Conservation (phyloP, 2,797 vertebrate species). For the Pangasius krempfi region DNA sequence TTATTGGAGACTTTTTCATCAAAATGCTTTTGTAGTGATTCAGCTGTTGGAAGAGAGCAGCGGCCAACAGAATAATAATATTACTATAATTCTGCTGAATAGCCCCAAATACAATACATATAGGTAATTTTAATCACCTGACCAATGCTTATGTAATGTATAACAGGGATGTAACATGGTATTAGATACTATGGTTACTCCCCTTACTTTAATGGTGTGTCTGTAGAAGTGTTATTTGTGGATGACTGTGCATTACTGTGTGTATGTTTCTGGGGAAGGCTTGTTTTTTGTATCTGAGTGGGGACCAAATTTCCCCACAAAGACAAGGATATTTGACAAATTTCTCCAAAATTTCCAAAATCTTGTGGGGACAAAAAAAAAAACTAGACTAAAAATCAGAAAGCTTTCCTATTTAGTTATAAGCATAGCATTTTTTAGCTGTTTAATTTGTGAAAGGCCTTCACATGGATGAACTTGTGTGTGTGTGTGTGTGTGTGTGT, state of each 20-base stretch:
- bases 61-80: too few species aligned
- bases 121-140: not conserved
- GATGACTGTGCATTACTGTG: too few species aligned
- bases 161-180: not conserved
- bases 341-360: not conserved
- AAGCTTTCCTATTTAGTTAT: not conserved
- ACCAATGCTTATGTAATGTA: not conserved
- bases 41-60: not conserved
- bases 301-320: not conserved
- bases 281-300: not conserved
- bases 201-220: not conserved
- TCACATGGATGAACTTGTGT: not conserved
- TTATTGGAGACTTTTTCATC: not conserved
- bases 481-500: not conserved
- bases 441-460: not conserved
- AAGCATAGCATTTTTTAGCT: not conserved
- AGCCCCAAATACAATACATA: too few species aligned
- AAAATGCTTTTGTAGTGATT: conserved; percentile 1
- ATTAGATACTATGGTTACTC: not conserved
- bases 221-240: not conserved
- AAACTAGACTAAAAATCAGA: not conserved
- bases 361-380: not conserved
- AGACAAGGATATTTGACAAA: too few species aligned
- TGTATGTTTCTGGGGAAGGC: not conserved
- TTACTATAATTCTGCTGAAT: too few species aligned